Percentiles rank a stretch among this genome's conserved stretches.
These are phyloP conservation scores for Boloria euphrosyne DNA, from an alignment of 2,888 invertebrate species.

Conservation along the genomic window DNA sequence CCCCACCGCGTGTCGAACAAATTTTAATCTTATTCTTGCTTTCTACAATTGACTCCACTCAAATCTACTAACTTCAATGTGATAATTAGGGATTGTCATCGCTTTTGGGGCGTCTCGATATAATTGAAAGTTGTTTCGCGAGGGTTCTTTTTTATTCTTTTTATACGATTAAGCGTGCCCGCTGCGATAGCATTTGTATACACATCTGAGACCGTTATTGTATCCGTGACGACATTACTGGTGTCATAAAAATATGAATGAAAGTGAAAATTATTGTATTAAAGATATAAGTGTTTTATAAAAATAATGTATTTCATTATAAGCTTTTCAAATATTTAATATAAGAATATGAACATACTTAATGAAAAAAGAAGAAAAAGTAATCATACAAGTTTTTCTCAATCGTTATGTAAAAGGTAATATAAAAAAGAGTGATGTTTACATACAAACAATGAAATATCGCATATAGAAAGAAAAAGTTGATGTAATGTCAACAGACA, in stretches of 20 bases:
- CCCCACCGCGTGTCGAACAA: constrained; percentile 63
- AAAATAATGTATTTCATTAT: background rate
- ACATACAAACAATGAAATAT: too few relatives aligned
- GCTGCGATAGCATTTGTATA: constrained; percentile 30
- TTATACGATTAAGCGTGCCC: constrained; percentile 19
- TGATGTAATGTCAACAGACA: too few relatives aligned
- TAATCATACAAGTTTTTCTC: too few relatives aligned
- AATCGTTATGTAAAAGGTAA: too few relatives aligned
- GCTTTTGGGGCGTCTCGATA: constrained; percentile 31
- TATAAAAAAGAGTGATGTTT: too few relatives aligned
- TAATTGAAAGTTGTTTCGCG: constrained; percentile 38
- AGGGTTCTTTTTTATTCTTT: constrained; percentile 34
- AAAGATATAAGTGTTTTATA: background rate
- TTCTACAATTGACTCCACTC: constrained; percentile 62
- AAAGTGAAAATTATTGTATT: background rate
- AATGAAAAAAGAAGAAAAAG: too few relatives aligned
- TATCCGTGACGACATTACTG: constrained; percentile 22
- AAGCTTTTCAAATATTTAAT: background rate
- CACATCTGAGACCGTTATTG: constrained; percentile 34
- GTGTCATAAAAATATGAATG: constrained; percentile 25
- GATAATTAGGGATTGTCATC: constrained; percentile 45
- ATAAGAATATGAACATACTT: background rate
- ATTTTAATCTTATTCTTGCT: constrained; percentile 62
- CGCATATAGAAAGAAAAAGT: too few relatives aligned
- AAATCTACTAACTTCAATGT: constrained; percentile 27